Base-by-base conservation (phyloP, 2,888 invertebrate genomes). In the Andrena bucephala region DNA sequence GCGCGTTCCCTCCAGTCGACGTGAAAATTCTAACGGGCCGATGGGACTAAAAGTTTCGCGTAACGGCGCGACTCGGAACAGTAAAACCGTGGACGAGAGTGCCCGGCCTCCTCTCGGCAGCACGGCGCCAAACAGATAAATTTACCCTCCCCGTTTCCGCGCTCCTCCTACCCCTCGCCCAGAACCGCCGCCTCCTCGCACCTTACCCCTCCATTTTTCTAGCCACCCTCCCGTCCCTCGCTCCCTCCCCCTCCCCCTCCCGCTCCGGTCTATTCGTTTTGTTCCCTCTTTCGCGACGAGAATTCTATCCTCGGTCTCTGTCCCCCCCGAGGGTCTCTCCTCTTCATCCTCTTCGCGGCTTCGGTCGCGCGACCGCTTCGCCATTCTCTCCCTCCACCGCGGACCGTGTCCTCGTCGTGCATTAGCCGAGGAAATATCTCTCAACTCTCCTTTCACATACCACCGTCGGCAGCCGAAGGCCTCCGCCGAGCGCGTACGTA, bases 111-210 rank as follows among this genome's bases (percentile, higher is more conserved):
- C 60, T 72, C 80, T 78, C 90, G 89, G 85, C 89, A 89, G 84
- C 82, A 77, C 87, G 89, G 89, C 88, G 87, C 89, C 90, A 88
- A 42, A 84, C 84, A 86, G 89, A 90, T 90, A 90, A 90, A 89
- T 89, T 90, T 85, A 85, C 87, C 89, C 87, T 85, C 81, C 59
- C 84, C 76, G 72, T 13, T 66, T 60, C 57, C 74, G 24, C 60
- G 7, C 72, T 20, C 70, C 63, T 27, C 80, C 48, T n/a, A 5
- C 62, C 72, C 59, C 69, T 33, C 66, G 52, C 36, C 63, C 31
- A 16, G 27, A 16, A 59, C 24, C 67, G 10, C 60, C 63, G 33
- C 24, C 65, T n/a, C 57, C 71, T 10, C 10, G 31, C 85, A 68
- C 52, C 52, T 8, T 42, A 13, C 29, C 50, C 69, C 52, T 68